phyloP scores from a whole-genome alignment of 1,140 invertebrate genomes.

The Drosophila lacertosa region DNA sequence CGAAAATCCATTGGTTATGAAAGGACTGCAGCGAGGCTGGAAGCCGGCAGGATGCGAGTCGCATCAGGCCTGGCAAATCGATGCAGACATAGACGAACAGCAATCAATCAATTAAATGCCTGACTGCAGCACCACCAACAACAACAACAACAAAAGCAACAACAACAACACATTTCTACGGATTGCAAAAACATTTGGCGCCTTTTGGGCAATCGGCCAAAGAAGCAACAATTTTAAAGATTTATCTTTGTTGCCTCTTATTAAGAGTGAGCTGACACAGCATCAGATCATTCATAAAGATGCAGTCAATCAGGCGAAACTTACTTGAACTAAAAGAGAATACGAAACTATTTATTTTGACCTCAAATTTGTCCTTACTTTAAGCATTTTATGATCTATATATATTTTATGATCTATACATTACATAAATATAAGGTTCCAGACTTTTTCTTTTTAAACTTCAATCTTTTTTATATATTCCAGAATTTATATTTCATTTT shows the following conservation, averaged over 20 bases:
- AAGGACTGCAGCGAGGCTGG: slow-evolving; percentile 32
- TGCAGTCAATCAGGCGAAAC: not conserved
- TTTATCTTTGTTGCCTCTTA: slow-evolving; percentile 41
- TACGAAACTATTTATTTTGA: too few species aligned
- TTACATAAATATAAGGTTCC: too few species aligned
- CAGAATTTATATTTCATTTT: too few species aligned
- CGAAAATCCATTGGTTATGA: slow-evolving; percentile 60
- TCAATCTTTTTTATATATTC: too few species aligned
- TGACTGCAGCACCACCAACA: slow-evolving; percentile 50
- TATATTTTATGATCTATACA: too few species aligned
- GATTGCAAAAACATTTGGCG: slow-evolving; percentile 40
- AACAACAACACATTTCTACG: slow-evolving; percentile 41
- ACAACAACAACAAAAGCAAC: slow-evolving; percentile 8
- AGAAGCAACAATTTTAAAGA: slow-evolving; percentile 52
- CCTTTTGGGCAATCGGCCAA: slow-evolving; percentile 41
- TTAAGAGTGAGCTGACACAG: not conserved
- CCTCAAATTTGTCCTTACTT: too few species aligned
- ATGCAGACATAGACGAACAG: slow-evolving; percentile 76
- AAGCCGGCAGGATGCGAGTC: not conserved
- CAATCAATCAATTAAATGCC: slow-evolving; percentile 80
- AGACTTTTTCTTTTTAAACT: too few species aligned
- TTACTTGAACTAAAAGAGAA: not conserved
- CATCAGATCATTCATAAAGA: not conserved
- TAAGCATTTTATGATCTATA: too few species aligned
- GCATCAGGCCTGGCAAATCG: slow-evolving; percentile 46